A percentile compares a stretch with the other conserved stretches of the same genome.
These are phyloP conservation scores for Nyctereutes procyonoides DNA, from an alignment of 2,113 vertebrate genomes.

Conservation along the genomic window DNA sequence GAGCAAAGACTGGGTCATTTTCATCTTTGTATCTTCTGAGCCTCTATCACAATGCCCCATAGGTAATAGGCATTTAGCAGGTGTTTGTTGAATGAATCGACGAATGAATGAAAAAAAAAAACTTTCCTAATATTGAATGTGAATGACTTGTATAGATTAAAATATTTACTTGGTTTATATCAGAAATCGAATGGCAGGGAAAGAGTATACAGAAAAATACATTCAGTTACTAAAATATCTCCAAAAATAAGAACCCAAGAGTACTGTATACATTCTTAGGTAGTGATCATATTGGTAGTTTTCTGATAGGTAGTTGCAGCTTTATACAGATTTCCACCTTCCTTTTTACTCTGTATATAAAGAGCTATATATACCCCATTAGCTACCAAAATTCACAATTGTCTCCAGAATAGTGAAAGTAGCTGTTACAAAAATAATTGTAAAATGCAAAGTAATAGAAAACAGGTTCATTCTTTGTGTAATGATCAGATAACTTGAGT, in stretches of 20 bases:
- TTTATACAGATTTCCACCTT: constrained; percentile 74
- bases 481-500: constrained; percentile 87
- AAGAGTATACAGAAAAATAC: neutral
- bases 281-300: constrained; percentile 73
- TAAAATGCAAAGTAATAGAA: constrained; percentile 84
- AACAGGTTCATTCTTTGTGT: constrained; percentile 81
- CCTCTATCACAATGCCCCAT: neutral
- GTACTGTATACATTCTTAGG: constrained; percentile 25
- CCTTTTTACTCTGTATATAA: constrained; percentile 77
- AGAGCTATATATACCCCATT: constrained; percentile 77
- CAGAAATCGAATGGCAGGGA: constrained; percentile 1
- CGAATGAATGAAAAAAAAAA: neutral
- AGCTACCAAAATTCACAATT: constrained; percentile 82
- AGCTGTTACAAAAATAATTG: constrained; percentile 84
- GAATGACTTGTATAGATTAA: neutral
- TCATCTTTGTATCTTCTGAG: neutral
- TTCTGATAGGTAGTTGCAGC: constrained; percentile 69
- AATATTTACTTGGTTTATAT: neutral
- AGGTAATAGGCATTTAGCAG: neutral
- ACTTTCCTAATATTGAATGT: neutral
- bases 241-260: neutral
- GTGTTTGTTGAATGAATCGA: neutral
- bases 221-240: neutral
- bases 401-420: constrained; percentile 82
- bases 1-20: neutral